These are phyloP conservation scores for Rhinoraja longicauda DNA, from an alignment of 2,797 vertebrate species.

Conservation along the genomic window DNA sequence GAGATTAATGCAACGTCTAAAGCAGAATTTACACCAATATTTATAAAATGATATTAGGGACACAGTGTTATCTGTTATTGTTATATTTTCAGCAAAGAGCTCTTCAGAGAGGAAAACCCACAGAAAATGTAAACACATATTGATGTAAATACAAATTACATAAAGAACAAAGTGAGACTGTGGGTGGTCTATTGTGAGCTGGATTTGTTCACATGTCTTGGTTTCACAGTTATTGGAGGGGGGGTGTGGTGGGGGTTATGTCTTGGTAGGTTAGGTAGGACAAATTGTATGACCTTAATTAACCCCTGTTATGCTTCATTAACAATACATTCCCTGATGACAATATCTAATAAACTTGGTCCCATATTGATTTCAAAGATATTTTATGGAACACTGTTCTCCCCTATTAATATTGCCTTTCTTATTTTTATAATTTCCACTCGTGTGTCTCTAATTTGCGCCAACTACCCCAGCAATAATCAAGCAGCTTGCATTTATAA, in stretches of 20 bases:
- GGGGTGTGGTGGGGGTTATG: no score
- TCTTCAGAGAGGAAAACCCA: not conserved
- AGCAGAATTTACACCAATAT: not conserved
- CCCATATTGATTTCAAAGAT: not conserved
- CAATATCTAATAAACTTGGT: not conserved
- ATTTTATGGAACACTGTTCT: not conserved
- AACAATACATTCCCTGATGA: not conserved
- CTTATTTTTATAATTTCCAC: constrained; percentile 8
- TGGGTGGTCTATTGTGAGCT: constrained; percentile 20
- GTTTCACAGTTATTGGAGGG: not conserved
- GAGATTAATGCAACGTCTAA: not conserved
- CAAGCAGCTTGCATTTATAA: not conserved
- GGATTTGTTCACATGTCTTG: not conserved
- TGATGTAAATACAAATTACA: constrained; percentile 15
- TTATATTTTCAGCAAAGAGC: not conserved
- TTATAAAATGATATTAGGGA: not conserved
- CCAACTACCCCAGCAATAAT: not conserved
- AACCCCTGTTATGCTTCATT: not conserved
- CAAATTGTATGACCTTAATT: not conserved
- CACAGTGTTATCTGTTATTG: not conserved
- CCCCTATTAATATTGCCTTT: not conserved
- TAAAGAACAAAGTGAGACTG: not conserved
- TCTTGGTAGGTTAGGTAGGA: no score
- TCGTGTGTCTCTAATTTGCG: not conserved
- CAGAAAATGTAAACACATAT: constrained; percentile 7